These are phyloP conservation scores for Stigmatopora argus DNA, from an alignment of 2,113 vertebrate species.

Conservation along the genomic window DNA sequence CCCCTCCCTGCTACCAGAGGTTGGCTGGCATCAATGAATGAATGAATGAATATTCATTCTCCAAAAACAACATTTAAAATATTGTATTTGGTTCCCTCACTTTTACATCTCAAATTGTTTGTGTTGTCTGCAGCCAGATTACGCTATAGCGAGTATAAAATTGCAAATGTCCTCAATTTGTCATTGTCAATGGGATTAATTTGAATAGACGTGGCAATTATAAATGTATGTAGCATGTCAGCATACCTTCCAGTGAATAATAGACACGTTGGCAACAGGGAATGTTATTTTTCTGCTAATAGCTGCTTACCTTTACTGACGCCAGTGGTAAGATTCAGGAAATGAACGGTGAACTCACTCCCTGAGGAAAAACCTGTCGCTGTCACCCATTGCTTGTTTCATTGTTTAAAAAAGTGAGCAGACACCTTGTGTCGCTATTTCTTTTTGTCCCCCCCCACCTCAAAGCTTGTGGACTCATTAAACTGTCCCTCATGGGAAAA, in stretches of 20 bases:
- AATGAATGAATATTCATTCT: too few relatives aligned
- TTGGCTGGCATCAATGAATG: too few relatives aligned
- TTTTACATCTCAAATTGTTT: background rate
- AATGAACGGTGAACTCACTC: slow-evolving; percentile 28
- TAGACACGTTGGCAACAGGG: background rate
- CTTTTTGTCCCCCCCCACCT: slow-evolving; percentile 36
- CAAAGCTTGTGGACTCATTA: slow-evolving; percentile 70
- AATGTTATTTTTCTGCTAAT: slow-evolving; percentile 13
- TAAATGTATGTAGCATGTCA: background rate
- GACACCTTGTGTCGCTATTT: slow-evolving; percentile 57
- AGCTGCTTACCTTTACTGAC: background rate
- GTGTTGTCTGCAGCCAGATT: background rate
- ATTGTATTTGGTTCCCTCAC: background rate
- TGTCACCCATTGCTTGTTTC: slow-evolving; percentile 34
- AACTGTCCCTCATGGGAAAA: slow-evolving; percentile 65
- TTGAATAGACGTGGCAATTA: background rate
- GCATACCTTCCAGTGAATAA: too few relatives aligned
- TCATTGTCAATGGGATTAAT: background rate
- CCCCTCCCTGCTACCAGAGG: too few relatives aligned
- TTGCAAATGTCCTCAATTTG: background rate
- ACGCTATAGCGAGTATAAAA: background rate
- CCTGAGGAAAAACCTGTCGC: slow-evolving; percentile 29
- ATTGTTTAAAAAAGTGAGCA: slow-evolving; percentile 44
- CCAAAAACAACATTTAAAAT: too few relatives aligned
- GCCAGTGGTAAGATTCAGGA: slow-evolving; percentile 12